Evolutionary conservation across 2,888 invertebrate genomes (phyloP).

Genomic region (Lysandra coridon): DNA sequence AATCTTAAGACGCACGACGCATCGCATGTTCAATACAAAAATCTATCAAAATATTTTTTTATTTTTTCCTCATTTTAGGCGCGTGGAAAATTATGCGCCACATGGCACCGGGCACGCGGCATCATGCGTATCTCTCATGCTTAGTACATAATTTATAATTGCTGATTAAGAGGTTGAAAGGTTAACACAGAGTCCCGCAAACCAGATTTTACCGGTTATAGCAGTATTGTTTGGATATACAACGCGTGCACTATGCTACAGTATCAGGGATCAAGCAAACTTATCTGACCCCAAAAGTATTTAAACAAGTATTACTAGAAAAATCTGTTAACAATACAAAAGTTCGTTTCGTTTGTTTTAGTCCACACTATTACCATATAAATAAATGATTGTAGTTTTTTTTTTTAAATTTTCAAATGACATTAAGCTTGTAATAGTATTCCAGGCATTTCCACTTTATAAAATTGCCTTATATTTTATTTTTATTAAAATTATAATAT

Average conservation of each 20-base stretch:
- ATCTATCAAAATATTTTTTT: not conserved
- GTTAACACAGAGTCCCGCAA: constrained; percentile 1
- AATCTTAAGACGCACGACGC: not conserved
- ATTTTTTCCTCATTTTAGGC: not conserved
- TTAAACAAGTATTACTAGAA: not conserved
- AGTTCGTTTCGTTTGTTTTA: not conserved
- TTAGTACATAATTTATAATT: not conserved
- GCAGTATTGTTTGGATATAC: not conserved
- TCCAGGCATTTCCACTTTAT: no score
- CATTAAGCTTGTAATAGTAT: no score
- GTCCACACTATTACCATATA: not conserved
- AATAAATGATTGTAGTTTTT: no score
- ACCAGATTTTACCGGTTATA: constrained; percentile 15
- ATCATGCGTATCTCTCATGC: not conserved
- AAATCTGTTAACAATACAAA: not conserved
- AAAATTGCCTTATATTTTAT: no score
- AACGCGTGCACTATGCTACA: not conserved
- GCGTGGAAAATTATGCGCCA: constrained; percentile 12
- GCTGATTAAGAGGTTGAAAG: constrained; percentile 18
- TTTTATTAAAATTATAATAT: no score
- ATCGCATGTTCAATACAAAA: not conserved
- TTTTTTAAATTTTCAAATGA: no score
- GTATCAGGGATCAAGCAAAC: constrained; percentile 11
- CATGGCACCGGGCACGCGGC: not conserved
- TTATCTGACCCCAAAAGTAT: constrained; percentile 1